Evolutionary conservation across 2,113 vertebrate genomes (phyloP).

Genomic region (Pituophis catenifer): DNA sequence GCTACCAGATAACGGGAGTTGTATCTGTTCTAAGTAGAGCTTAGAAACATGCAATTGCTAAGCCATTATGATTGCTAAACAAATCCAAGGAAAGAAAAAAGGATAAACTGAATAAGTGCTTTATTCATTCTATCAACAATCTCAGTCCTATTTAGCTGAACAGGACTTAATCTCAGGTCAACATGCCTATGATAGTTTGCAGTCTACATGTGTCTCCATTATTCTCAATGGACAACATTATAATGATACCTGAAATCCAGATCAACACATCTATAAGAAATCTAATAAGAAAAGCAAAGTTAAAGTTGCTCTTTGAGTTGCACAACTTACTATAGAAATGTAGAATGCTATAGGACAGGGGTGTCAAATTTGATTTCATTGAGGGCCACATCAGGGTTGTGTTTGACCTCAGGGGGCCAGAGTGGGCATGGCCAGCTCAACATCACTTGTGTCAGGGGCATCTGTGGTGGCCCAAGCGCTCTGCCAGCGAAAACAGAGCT

Average conservation of each 20-base stretch:
- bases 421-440: too few relatives aligned
- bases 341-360: background rate
- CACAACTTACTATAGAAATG: background rate
- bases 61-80: slow-evolving; percentile 4
- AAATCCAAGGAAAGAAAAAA: background rate
- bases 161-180: background rate
- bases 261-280: background rate
- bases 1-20: slow-evolving; percentile 42
- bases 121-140: background rate
- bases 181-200: background rate
- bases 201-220: background rate
- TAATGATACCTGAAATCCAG: background rate
- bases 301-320: background rate
- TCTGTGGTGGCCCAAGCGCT: too few relatives aligned
- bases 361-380: too few relatives aligned
- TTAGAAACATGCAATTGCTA: slow-evolving; percentile 8
- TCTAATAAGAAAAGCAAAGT: background rate
- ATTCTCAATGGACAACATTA: background rate
- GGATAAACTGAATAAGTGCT: accelerated
- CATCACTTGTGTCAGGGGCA: too few relatives aligned
- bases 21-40: background rate
- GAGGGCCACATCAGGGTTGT: too few relatives aligned
- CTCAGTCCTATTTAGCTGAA: background rate
- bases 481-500: too few relatives aligned
- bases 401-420: too few relatives aligned